Evolutionary conservation across 2,797 vertebrate genomes (phyloP).

Genomic region (Hephaestus fuliginosus): DNA sequence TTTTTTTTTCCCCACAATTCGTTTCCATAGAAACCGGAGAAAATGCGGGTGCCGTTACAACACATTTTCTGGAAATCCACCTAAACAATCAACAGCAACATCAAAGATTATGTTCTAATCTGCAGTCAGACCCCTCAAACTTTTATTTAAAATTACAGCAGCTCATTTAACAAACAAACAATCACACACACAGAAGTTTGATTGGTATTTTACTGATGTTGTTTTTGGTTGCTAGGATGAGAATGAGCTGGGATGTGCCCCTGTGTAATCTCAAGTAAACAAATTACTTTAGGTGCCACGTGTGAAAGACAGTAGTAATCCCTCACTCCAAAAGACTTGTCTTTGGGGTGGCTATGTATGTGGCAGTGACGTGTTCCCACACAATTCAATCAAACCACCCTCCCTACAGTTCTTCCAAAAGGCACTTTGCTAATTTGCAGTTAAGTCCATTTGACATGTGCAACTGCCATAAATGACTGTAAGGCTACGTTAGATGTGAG

Average conservation of each 20-base stretch:
- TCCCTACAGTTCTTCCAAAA: constrained; percentile 66
- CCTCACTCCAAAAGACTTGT: constrained; percentile 73
- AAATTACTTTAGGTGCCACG: constrained; percentile 61
- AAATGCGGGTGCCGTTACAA: constrained; percentile 62
- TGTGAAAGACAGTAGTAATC: constrained; percentile 87
- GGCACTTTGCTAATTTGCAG: constrained; percentile 61
- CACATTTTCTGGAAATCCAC: constrained; percentile 46
- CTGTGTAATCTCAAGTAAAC: not conserved
- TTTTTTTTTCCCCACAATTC: constrained; percentile 61
- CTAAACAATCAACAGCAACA: constrained; percentile 54
- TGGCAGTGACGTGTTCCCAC: constrained; percentile 66
- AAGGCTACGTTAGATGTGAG: constrained; percentile 37
- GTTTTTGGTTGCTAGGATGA: not conserved
- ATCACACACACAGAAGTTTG: not conserved
- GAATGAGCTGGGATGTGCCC: not conserved
- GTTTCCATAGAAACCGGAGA: constrained; percentile 80
- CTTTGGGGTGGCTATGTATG: constrained; percentile 77
- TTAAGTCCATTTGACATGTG: constrained; percentile 58
- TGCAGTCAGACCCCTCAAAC: constrained; percentile 32
- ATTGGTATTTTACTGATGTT: not conserved
- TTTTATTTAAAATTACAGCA: constrained; percentile 29
- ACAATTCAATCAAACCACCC: constrained; percentile 84
- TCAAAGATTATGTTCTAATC: constrained; percentile 58
- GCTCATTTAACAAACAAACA: constrained; percentile 4
- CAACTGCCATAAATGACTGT: constrained; percentile 49